These are phyloP conservation scores for Helostoma temminkii DNA, from an alignment of 2,797 vertebrate genomes.

Conservation along the genomic window DNA sequence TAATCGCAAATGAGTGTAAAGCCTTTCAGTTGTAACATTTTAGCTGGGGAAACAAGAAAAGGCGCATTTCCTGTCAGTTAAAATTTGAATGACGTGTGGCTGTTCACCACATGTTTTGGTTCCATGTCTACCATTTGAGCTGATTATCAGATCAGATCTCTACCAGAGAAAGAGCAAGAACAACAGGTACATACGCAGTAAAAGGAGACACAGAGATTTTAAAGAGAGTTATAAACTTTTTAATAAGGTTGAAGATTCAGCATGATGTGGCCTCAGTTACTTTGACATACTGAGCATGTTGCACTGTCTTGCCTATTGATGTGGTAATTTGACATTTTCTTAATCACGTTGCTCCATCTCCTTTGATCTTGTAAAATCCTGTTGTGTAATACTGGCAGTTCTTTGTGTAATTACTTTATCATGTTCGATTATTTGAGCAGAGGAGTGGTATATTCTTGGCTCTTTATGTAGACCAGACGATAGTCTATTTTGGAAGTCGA, in stretches of 20 bases:
- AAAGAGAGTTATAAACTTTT: neutral
- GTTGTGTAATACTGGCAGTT: slow-evolving; percentile 13
- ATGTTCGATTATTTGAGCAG: slow-evolving; percentile 8
- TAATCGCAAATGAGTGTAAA: neutral
- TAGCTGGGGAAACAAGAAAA: slow-evolving; percentile 32
- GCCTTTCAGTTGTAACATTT: slow-evolving; percentile 27
- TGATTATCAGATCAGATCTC: slow-evolving; percentile 46
- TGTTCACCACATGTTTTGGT: slow-evolving; percentile 56
- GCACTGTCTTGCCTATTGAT: slow-evolving; percentile 5
- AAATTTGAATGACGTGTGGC: slow-evolving; percentile 54
- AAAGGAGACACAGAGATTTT: slow-evolving; percentile 1
- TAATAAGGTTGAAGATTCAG: neutral
- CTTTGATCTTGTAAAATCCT: slow-evolving; percentile 5
- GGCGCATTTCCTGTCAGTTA: slow-evolving; percentile 69
- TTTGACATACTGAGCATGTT: neutral
- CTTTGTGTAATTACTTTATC: neutral
- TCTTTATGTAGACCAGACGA: slow-evolving; percentile 28
- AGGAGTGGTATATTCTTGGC: slow-evolving; percentile 6
- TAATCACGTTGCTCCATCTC: slow-evolving; percentile 11
- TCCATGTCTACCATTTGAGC: slow-evolving; percentile 42
- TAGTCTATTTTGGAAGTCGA: slow-evolving; percentile 9
- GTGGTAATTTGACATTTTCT: slow-evolving; percentile 16
- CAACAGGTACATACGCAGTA: slow-evolving; percentile 21
- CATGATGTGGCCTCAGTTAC: neutral
- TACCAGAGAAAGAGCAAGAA: slow-evolving; percentile 53